These are phyloP conservation scores for Xylocopa sonorina DNA, from an alignment of 1,140 invertebrate species.

Conservation along the genomic window DNA sequence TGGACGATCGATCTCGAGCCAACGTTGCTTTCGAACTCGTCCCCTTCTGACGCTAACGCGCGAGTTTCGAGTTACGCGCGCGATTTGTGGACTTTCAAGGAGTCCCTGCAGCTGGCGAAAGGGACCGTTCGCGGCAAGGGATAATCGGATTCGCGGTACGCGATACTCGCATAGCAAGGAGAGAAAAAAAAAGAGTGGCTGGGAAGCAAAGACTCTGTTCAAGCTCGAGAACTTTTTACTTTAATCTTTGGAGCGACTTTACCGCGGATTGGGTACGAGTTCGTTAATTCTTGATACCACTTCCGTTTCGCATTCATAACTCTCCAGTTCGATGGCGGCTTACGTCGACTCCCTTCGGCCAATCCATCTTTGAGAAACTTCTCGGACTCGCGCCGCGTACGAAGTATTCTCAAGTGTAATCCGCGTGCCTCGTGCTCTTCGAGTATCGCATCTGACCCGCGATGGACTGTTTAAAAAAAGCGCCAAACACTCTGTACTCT, in stretches of 20 bases:
- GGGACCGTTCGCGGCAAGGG: too few relatives aligned
- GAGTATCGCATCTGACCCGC: background rate
- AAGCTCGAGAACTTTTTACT: background rate
- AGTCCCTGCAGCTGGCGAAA: too few relatives aligned
- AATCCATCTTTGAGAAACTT: background rate
- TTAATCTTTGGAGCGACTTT: background rate
- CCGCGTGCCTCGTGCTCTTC: background rate
- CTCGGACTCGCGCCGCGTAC: too few relatives aligned
- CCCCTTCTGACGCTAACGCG: too few relatives aligned
- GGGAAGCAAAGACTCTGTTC: background rate
- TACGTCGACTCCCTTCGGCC: background rate
- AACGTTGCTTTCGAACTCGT: too few relatives aligned
- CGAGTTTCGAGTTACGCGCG: too few relatives aligned
- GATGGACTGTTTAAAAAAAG: background rate
- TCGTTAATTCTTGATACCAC: constrained; percentile 19
- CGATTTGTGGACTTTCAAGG: too few relatives aligned
- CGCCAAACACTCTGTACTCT: background rate
- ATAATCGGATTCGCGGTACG: too few relatives aligned
- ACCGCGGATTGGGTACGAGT: background rate
- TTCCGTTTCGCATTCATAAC: constrained; percentile 2
- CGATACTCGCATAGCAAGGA: too few relatives aligned
- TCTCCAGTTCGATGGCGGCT: constrained; percentile 2
- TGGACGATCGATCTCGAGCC: too few relatives aligned
- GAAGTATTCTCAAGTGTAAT: background rate
- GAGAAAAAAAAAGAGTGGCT: too few relatives aligned